A percentile compares a stretch with the other conserved stretches of the same genome.
phyloP scores from a whole-genome alignment of 2,113 vertebrate species.

The Noctilio leporinus region DNA sequence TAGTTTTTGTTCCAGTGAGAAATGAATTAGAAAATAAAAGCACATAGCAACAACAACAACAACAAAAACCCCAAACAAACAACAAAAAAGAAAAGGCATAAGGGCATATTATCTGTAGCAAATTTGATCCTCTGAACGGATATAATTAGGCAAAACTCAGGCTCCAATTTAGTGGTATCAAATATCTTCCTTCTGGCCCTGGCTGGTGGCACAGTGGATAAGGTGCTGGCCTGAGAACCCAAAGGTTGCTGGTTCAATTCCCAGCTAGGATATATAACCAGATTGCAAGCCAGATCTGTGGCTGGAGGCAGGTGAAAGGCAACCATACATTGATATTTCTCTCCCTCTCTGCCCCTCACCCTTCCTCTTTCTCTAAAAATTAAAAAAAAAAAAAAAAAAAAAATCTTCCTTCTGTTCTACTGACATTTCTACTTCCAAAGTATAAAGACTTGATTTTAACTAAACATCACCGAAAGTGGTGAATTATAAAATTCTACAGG shows the following conservation, averaged over 20 bases:
- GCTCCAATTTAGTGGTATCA: neutral
- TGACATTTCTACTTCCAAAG: conserved; percentile 6
- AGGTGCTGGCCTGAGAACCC: no score
- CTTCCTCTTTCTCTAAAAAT: no score
- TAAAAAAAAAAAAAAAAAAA: no score
- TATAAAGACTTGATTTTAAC: neutral
- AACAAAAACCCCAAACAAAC: neutral
- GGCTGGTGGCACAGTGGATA: no score
- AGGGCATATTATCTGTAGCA: neutral
- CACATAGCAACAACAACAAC: no score
- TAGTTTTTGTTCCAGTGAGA: neutral
- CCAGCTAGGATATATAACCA: no score
- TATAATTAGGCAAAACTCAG: neutral
- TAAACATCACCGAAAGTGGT: neutral
- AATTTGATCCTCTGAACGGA: neutral
- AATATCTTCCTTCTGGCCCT: neutral
- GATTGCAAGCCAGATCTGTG: no score
- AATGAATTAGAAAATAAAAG: conserved; percentile 17
- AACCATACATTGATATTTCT: no score
- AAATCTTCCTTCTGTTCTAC: neutral
- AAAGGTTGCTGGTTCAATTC: no score
- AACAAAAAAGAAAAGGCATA: neutral
- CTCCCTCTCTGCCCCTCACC: no score
- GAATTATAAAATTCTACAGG: neutral
- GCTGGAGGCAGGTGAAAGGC: no score